Conservation (phyloP, 1,140 invertebrate species). For the Limonius californicus region DNA sequence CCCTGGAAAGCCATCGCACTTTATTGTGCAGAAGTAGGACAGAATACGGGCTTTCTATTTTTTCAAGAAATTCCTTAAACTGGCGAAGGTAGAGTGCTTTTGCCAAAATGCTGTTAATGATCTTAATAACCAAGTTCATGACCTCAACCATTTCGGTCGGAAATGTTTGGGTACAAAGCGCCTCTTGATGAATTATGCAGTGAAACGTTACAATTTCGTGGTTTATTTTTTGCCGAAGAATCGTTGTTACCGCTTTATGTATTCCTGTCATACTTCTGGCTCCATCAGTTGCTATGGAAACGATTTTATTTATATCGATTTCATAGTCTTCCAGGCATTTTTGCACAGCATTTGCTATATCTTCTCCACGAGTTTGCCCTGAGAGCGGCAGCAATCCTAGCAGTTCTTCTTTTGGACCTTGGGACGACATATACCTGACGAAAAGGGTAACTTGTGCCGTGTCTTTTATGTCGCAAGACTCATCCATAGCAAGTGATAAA, state of each 20-base stretch:
- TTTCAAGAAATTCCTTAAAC: slow-evolving; percentile 32
- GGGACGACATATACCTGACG: too few species aligned
- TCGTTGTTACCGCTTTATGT: slow-evolving; percentile 1
- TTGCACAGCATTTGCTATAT: slow-evolving; percentile 38
- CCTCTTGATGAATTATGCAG: slow-evolving; percentile 38
- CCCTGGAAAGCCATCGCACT: slow-evolving; percentile 33
- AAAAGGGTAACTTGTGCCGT: too few species aligned
- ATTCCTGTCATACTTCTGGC: background rate
- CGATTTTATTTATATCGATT: slow-evolving; percentile 38
- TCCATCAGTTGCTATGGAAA: slow-evolving; percentile 33
- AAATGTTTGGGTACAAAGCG: slow-evolving; percentile 39
- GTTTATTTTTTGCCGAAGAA: slow-evolving; percentile 37
- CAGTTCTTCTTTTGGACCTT: slow-evolving; percentile 34
- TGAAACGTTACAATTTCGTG: slow-evolving; percentile 39
- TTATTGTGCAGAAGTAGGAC: slow-evolving; percentile 38
- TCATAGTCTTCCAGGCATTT: slow-evolving; percentile 34
- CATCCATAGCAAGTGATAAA: too few species aligned
- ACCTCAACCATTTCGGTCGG: slow-evolving; percentile 38
- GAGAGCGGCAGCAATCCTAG: slow-evolving; percentile 34
- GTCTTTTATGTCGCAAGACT: too few species aligned
- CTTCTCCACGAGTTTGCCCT: slow-evolving; percentile 35
- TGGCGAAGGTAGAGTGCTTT: slow-evolving; percentile 39
- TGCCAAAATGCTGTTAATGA: slow-evolving; percentile 23
- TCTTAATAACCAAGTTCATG: slow-evolving; percentile 14
- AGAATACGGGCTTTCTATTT: slow-evolving; percentile 38